Evolutionary conservation across 2,888 invertebrate species (phyloP).

Genomic region (Caenorhabditis sp.): DNA sequence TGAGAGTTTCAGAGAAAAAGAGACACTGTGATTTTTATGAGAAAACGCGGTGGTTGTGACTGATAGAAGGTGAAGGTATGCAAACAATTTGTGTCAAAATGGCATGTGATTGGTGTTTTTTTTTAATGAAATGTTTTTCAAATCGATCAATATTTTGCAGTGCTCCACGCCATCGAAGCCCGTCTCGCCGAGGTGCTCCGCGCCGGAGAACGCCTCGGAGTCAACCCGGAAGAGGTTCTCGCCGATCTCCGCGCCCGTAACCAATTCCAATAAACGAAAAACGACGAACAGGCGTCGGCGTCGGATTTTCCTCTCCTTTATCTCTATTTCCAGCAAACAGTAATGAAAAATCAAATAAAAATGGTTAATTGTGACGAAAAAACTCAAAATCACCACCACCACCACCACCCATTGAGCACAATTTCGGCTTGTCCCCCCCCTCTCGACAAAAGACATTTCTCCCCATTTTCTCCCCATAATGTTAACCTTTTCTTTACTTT

Average conservation of each 20-base stretch:
- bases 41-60: constrained; percentile 33
- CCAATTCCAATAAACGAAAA: constrained; percentile 58
- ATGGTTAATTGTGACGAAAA: constrained; percentile 41
- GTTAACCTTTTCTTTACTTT: too few relatives aligned
- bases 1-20: constrained; percentile 24
- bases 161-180: constrained; percentile 80
- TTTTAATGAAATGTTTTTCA: too few relatives aligned
- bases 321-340: background rate
- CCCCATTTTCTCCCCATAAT: too few relatives aligned
- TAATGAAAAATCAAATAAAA: constrained; percentile 31
- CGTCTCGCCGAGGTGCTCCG: constrained; percentile 79
- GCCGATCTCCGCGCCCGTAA: constrained; percentile 76
- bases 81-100: constrained; percentile 22
- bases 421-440: background rate
- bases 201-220: constrained; percentile 81
- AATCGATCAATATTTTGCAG: constrained; percentile 73
- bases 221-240: constrained; percentile 80
- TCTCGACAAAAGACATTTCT: background rate
- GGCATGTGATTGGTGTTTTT: constrained; percentile 1
- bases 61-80: constrained; percentile 19
- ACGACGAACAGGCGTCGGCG: too few relatives aligned
- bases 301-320: constrained; percentile 33
- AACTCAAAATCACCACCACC: background rate
- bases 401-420: constrained; percentile 1
- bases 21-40: constrained; percentile 39